These are phyloP conservation scores for Microctonus aethiopoides DNA, from an alignment of 2,888 invertebrate species.

Conservation along the genomic window DNA sequence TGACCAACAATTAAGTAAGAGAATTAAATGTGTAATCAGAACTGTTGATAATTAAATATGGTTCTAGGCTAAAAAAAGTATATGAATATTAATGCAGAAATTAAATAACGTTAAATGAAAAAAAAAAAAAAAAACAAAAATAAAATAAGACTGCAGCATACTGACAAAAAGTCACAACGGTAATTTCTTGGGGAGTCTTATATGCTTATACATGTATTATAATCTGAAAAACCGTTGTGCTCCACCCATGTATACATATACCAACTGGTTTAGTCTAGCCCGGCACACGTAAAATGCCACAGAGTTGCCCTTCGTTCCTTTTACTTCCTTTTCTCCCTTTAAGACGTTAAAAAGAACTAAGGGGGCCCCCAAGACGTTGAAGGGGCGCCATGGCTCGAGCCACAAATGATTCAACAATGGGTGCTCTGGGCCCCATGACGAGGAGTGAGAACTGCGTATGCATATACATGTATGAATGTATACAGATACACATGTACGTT, in stretches of 20 bases:
- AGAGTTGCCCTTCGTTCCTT: neutral
- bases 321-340: slow-evolving; percentile 39
- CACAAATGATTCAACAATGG: slow-evolving; percentile 35
- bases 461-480: neutral
- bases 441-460: slow-evolving; percentile 27
- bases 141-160: neutral
- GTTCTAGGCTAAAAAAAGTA: no score
- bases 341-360: slow-evolving; percentile 56
- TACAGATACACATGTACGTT: neutral
- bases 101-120: neutral
- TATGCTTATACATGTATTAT: slow-evolving; percentile 25
- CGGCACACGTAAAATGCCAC: slow-evolving; percentile 34
- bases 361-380: slow-evolving; percentile 58
- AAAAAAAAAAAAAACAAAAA: neutral
- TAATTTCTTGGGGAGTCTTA: neutral
- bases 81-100: neutral
- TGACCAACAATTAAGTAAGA: no score
- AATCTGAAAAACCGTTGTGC: slow-evolving; percentile 49
- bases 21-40: no score
- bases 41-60: no score
- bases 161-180: slow-evolving; percentile 22
- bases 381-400: slow-evolving; percentile 32
- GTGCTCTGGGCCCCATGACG: slow-evolving; percentile 27
- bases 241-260: slow-evolving; percentile 39
- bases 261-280: slow-evolving; percentile 43